These are phyloP conservation scores for Agriotes lineatus DNA, from an alignment of 2,888 invertebrate genomes.

Conservation along the genomic window DNA sequence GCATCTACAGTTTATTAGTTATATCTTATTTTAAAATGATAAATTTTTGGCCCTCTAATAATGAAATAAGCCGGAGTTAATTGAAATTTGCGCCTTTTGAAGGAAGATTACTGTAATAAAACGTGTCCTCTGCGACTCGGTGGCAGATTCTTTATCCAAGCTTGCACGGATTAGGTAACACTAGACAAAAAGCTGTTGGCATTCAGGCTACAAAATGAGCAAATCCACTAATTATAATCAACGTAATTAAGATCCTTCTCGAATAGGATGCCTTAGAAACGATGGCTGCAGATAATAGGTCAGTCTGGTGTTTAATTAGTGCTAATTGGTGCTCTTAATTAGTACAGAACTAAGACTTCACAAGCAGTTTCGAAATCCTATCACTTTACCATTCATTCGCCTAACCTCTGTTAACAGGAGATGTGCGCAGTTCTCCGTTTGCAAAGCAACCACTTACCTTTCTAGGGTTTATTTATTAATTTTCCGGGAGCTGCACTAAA, in stretches of 20 bases:
- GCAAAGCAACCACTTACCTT: slow-evolving; percentile 32
- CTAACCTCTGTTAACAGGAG: slow-evolving; percentile 35
- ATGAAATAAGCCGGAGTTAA: slow-evolving; percentile 1
- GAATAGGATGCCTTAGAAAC: slow-evolving; percentile 62
- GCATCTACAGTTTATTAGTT: too few species aligned
- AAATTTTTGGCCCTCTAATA: not conserved
- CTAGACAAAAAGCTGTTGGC: slow-evolving; percentile 43
- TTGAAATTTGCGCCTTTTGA: not conserved
- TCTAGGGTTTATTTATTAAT: slow-evolving; percentile 24
- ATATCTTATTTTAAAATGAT: too few species aligned
- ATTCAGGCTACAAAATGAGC: slow-evolving; percentile 53
- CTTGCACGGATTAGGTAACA: slow-evolving; percentile 32
- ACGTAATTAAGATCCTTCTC: slow-evolving; percentile 56
- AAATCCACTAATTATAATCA: slow-evolving; percentile 59
- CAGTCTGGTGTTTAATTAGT: slow-evolving; percentile 66
- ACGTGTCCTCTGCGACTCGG: not conserved
- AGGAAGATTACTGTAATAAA: slow-evolving; percentile 1
- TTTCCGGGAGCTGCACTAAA: slow-evolving; percentile 2
- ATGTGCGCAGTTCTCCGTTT: slow-evolving; percentile 20
- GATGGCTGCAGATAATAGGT: slow-evolving; percentile 63
- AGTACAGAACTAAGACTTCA: slow-evolving; percentile 65
- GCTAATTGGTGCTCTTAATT: slow-evolving; percentile 66
- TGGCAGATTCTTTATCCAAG: slow-evolving; percentile 23
- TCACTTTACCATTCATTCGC: slow-evolving; percentile 55
- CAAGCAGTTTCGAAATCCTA: slow-evolving; percentile 64